phyloP scores from a whole-genome alignment of 2,888 invertebrate species.

The Meiosimyza decipiens region DNA sequence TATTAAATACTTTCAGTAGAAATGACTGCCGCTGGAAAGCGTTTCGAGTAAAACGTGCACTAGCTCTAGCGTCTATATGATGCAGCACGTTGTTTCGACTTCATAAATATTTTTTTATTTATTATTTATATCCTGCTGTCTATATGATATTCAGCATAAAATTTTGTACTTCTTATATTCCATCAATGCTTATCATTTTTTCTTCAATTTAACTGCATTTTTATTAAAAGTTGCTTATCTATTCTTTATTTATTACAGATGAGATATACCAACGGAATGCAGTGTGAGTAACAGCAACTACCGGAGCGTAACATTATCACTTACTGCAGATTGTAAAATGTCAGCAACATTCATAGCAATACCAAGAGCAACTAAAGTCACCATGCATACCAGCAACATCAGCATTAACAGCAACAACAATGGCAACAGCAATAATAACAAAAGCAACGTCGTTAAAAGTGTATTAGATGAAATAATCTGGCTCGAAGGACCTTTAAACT shows the following conservation, averaged over 20 bases:
- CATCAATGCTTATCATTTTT: no score
- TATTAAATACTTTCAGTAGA: no score
- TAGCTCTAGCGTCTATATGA: no score
- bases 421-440: slow-evolving; percentile 18
- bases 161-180: no score
- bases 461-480: slow-evolving; percentile 34
- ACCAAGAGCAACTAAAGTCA: not conserved
- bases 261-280: slow-evolving; percentile 29
- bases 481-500: slow-evolving; percentile 36
- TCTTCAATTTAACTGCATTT: not conserved
- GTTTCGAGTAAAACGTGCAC: no score
- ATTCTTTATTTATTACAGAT: slow-evolving; percentile 33
- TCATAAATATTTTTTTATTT: no score
- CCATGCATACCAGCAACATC: slow-evolving; percentile 25
- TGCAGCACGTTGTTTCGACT: no score
- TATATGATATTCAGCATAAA: no score
- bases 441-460: slow-evolving; percentile 35
- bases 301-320: not conserved
- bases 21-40: no score
- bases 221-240: not conserved
- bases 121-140: no score
- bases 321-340: slow-evolving; percentile 31
- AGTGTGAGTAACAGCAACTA: slow-evolving; percentile 7
- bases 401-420: slow-evolving; percentile 24
- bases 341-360: slow-evolving; percentile 22